Evolutionary conservation across 2,113 vertebrate genomes (phyloP), one percentile per base, ranked within the genome.

Genomic region (Orthochromis malagaraziensis): DNA sequence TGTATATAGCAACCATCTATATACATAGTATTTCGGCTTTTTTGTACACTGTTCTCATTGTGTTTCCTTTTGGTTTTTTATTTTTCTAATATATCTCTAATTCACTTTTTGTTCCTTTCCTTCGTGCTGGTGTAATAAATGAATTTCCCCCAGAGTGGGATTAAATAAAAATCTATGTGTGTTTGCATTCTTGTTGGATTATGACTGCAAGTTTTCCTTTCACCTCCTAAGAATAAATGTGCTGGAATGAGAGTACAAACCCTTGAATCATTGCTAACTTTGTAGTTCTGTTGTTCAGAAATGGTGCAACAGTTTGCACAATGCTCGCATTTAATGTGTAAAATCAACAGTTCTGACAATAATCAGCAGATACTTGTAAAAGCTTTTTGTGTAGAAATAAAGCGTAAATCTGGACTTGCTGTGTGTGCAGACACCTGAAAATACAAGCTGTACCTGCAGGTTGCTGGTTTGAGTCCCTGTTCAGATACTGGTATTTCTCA

Each of bases 241-340:
- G 9, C 17, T n/a, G 58, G 58, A 35, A 35, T n/a, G 31, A 63
- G 58, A 35, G 58, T 63, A 63, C 58, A 63, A 63, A 63, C 31
- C 58, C 17, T n/a, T n/a, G 58, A 63, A 7, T 63, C 9, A 3
- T 63, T 63, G 58, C 9, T 63, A 63, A 63, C 58, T 7, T 35
- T 63, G 9, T n/a, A 63, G 58, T 6, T 58, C 58, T 35, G 31
- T 0, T 68, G n/a, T 68, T 68, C 35, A 40, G n/a, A 68, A 21
- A 40, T 14, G 11, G 4, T 4, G 38, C 2, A 6, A 73, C 21
- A 40, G 63, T 73, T 73, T 73, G 40, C 68, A 73, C 1, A 40
- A 2, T 0, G 7, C 19, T 68, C 1, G 0, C 4, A 13, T 45
- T 45, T 45, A 4, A 45, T 10, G 0, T 45, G 31, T 12, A 63